Evolutionary conservation across 1,140 invertebrate species (phyloP).

Genomic region (Tetragnatha versicolor): DNA sequence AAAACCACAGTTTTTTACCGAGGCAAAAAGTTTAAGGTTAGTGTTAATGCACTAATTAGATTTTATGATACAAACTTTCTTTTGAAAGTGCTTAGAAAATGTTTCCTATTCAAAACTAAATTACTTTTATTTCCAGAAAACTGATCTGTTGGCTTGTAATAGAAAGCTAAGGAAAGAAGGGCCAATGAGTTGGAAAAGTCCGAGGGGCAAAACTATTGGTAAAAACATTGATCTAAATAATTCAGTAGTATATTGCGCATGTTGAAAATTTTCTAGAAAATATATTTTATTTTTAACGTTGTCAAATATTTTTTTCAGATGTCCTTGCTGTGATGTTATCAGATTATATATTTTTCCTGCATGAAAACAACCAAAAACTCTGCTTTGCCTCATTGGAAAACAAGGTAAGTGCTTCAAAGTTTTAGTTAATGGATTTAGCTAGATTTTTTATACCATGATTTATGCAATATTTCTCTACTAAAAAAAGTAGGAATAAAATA

Average conservation of each 20-base stretch:
- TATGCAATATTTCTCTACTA: neutral
- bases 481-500: no score
- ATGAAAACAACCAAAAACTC: conserved; percentile 81
- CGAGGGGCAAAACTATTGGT: conserved; percentile 57
- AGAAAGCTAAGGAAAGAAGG: conserved; percentile 72
- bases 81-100: no score
- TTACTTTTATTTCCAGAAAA: conserved; percentile 69
- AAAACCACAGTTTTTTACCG: conserved; percentile 86
- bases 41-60: no score
- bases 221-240: neutral
- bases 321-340: conserved; percentile 88
- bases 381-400: conserved; percentile 67
- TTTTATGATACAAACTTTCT: no score
- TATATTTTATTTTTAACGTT: neutral
- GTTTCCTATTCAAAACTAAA: no score
- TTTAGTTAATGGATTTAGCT: no score
- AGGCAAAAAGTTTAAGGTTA: conserved; percentile 78
- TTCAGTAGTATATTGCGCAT: neutral
- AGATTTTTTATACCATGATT: neutral
- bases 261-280: neutral
- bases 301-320: conserved; percentile 63
- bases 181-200: conserved; percentile 61
- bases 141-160: conserved; percentile 83
- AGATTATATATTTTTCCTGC: conserved; percentile 89
- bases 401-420: conserved; percentile 65